phyloP scores from a whole-genome alignment of 2,113 vertebrate species.

The Stegastes partitus region DNA sequence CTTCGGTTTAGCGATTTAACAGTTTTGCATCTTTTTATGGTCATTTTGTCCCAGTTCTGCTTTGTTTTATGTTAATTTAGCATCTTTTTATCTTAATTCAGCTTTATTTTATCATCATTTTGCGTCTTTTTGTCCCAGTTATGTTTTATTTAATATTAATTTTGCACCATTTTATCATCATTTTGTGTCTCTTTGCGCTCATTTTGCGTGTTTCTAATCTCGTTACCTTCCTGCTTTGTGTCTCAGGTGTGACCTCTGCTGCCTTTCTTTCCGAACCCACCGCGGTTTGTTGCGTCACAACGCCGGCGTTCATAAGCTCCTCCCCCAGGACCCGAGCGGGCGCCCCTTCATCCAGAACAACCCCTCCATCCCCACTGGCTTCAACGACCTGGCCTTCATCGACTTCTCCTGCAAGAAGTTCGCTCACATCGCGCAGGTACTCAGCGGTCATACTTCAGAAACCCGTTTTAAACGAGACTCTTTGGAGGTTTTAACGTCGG shows the following conservation, averaged over 20 bases:
- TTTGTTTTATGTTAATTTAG: no score
- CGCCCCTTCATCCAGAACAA: conserved; percentile 98
- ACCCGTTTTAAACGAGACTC: no score
- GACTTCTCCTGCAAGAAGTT: conserved; percentile 99
- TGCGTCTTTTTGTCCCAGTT: no score
- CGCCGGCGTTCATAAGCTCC: conserved; percentile 92
- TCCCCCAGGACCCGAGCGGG: conserved; percentile 92
- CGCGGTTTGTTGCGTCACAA: conserved; percentile 95
- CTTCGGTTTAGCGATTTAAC: no score
- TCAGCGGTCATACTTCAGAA: no score
- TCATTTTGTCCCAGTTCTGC: no score
- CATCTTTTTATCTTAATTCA: no score
- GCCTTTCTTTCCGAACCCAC: conserved; percentile 94
- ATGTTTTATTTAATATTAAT: no score
- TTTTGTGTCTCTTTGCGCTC: no score
- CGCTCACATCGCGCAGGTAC: conserved; percentile 94
- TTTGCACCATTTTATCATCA: no score
- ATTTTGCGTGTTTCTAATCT: background rate
- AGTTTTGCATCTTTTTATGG: no score
- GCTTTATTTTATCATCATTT: no score
- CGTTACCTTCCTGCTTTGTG: background rate
- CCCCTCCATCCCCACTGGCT: conserved; percentile 95
- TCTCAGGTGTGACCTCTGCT: conserved; percentile 94
- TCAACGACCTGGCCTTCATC: conserved; percentile 97
- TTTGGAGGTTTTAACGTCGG: background rate